Conservation (phyloP, 2,888 invertebrate species). For the Lottia scabra region DNA sequence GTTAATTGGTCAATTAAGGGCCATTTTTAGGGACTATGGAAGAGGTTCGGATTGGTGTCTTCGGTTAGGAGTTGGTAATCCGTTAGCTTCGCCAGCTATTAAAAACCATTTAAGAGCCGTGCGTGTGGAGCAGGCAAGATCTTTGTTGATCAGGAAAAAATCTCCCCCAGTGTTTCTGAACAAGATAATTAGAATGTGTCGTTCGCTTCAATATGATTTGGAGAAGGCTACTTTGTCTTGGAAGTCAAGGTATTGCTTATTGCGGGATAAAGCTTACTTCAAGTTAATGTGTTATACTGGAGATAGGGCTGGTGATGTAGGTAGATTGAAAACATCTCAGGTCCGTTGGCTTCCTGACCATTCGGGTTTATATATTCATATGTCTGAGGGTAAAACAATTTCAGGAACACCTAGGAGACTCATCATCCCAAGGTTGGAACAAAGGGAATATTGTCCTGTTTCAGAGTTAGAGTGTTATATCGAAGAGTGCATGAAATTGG, state of each 20-base stretch:
- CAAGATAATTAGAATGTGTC: no score
- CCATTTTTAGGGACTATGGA: no score
- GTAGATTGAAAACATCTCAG: background rate
- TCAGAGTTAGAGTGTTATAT: background rate
- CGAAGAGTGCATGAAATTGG: background rate
- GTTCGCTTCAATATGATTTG: background rate
- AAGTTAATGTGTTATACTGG: background rate
- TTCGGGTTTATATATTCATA: background rate
- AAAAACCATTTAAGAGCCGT: no score
- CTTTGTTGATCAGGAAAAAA: no score
- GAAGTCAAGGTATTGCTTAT: background rate
- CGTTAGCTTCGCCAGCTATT: no score
- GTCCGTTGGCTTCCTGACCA: background rate
- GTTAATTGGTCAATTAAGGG: no score
- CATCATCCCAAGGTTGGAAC: no score
- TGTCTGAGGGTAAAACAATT: background rate
- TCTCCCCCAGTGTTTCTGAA: no score
- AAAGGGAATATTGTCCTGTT: background rate
- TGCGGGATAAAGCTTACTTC: background rate
- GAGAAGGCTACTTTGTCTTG: background rate
- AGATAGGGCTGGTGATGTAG: background rate
- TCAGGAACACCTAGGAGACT: background rate
- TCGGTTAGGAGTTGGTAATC: no score
- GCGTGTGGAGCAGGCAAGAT: no score
- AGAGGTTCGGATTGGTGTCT: no score